Conservation (phyloP, 2,113 vertebrate genomes). For the Bucco capensis region DNA sequence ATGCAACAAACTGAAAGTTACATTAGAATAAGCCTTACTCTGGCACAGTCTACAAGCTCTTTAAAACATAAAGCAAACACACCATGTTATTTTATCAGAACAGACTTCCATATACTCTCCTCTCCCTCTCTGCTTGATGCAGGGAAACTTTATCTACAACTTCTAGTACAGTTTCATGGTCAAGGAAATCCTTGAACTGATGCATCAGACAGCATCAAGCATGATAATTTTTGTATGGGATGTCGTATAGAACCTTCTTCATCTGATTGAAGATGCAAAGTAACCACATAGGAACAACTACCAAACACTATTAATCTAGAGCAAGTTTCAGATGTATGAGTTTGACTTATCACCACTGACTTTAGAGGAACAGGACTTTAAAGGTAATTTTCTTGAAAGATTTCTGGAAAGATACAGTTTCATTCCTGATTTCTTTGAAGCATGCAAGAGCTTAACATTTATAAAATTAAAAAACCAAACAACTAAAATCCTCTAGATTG, state of each 20-base stretch:
- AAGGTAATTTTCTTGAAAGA: not conserved
- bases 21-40: not conserved
- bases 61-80: not conserved
- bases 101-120: not conserved
- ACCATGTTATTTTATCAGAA: not conserved
- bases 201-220: not conserved
- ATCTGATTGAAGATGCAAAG: not conserved
- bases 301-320: not conserved
- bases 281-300: not conserved
- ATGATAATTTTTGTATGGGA: rapidly evolving
- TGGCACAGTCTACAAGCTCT: not conserved
- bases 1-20: not conserved
- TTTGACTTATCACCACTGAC: not conserved
- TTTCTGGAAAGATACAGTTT: not conserved
- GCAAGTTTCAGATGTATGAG: not conserved
- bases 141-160: not conserved
- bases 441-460: not conserved
- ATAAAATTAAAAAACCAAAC: rapidly evolving
- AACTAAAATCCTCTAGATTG: not conserved
- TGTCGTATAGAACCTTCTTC: not conserved
- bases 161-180: not conserved
- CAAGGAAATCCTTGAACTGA: not conserved
- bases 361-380: not conserved
- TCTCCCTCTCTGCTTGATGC: not conserved
- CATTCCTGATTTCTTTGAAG: not conserved